phyloP scores from a whole-genome alignment of 2,797 vertebrate species.

The Acanthis flammea region DNA sequence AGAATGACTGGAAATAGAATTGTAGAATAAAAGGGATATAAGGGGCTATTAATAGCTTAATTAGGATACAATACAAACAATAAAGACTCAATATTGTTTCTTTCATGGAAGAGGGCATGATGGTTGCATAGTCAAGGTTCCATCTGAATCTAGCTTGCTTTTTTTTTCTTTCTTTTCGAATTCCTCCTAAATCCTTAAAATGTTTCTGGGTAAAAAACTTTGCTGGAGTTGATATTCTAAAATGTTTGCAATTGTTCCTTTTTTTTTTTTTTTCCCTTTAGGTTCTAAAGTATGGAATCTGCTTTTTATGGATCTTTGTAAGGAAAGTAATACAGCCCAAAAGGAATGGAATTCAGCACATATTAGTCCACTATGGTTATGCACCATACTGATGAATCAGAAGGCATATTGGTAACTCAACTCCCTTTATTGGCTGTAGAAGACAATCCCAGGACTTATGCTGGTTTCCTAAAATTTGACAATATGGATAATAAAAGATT shows the following conservation, averaged over 20 bases:
- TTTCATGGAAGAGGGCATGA: not conserved
- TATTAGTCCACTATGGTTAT: not conserved
- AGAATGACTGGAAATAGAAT: not conserved
- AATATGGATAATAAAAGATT: not conserved
- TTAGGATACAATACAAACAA: not conserved
- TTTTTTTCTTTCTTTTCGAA: not conserved
- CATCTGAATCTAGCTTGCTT: not conserved
- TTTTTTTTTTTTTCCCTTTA: accelerated
- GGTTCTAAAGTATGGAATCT: not conserved
- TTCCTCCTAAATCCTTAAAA: not conserved
- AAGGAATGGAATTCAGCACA: not conserved
- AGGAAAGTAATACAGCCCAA: not conserved
- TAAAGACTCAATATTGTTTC: not conserved
- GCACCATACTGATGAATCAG: not conserved
- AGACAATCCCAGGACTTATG: accelerated
- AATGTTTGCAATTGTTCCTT: accelerated
- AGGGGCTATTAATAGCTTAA: not conserved
- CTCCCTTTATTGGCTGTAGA: not conserved
- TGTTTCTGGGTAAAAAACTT: not conserved
- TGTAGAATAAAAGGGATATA: not conserved
- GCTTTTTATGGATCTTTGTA: not conserved
- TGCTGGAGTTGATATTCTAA: not conserved
- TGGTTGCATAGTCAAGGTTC: not conserved
- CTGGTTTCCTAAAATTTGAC: not conserved
- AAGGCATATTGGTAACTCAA: not conserved